Percentiles rank a stretch among this genome's conserved stretches.
phyloP scores from a whole-genome alignment of 2,113 vertebrate genomes.

The Sialia sialis region DNA sequence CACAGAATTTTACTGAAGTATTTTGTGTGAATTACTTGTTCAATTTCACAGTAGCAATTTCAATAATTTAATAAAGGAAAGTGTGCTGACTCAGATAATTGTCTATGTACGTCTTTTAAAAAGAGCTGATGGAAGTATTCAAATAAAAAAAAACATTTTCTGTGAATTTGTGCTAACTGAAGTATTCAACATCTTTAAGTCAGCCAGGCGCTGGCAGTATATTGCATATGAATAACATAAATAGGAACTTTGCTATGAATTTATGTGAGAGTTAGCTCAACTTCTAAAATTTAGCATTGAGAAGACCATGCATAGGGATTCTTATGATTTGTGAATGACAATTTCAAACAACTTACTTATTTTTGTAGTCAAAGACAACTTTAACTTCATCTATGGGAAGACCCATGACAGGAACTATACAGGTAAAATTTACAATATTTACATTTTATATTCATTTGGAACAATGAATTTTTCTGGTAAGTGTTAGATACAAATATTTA shows the following conservation, averaged over 20 bases:
- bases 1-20: not conserved
- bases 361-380: slow-evolving; percentile 79
- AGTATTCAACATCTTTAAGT: not conserved
- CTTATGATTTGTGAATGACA: not conserved
- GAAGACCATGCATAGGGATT: not conserved
- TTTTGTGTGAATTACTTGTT: not conserved
- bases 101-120: not conserved
- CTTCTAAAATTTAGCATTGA: not conserved
- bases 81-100: not conserved
- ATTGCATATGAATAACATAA: not conserved
- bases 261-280: not conserved
- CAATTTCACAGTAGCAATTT: not conserved
- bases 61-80: not conserved
- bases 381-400: slow-evolving; percentile 87
- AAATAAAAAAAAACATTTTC: not conserved
- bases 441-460: not conserved
- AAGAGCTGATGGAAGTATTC: not conserved
- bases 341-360: slow-evolving; percentile 36
- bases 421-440: slow-evolving; percentile 75
- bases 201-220: not conserved
- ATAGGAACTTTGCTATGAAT: not conserved
- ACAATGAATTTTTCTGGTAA: not conserved
- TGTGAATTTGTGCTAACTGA: not conserved
- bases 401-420: slow-evolving; percentile 86
- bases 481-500: not conserved